Evolutionary conservation across 2,797 vertebrate species (phyloP).

Genomic region (Pachyuromys duprasi): DNA sequence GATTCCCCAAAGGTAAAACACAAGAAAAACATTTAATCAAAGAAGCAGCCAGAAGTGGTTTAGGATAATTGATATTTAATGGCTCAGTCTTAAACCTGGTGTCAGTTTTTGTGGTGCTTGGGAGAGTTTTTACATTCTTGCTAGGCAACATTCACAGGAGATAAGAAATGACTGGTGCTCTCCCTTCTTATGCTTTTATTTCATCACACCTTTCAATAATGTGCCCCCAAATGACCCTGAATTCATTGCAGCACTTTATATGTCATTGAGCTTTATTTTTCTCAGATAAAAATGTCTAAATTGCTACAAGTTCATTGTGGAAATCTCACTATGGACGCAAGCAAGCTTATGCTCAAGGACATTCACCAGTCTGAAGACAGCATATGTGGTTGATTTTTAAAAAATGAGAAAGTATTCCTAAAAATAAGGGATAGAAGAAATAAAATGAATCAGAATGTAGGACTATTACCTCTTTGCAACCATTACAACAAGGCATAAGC

Average conservation of each 20-base stretch:
- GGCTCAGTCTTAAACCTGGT: slow-evolving; percentile 72
- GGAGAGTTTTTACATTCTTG: slow-evolving; percentile 69
- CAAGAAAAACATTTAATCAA: slow-evolving; percentile 81
- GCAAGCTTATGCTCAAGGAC: not conserved
- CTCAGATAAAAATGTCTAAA: slow-evolving; percentile 23
- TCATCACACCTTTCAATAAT: slow-evolving; percentile 2
- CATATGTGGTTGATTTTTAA: not conserved
- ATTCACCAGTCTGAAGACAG: not conserved
- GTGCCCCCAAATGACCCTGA: not conserved
- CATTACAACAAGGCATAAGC: slow-evolving; percentile 2
- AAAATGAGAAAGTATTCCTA: not conserved
- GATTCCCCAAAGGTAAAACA: slow-evolving; percentile 76
- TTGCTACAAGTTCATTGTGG: not conserved
- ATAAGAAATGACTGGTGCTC: not conserved
- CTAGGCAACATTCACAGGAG: not conserved
- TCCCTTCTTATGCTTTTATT: not conserved
- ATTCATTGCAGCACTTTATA: not conserved
- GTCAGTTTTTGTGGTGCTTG: slow-evolving; percentile 69
- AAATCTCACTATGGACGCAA: not conserved
- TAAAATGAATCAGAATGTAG: not conserved
- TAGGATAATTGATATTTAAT: slow-evolving; percentile 84
- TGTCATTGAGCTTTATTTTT: not conserved
- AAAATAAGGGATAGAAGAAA: not conserved
- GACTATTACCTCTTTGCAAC: not conserved
- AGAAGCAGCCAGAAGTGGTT: slow-evolving; percentile 80